Evolutionary conservation across 2,888 invertebrate species (phyloP).

Genomic region (Plagiodera versicolora): DNA sequence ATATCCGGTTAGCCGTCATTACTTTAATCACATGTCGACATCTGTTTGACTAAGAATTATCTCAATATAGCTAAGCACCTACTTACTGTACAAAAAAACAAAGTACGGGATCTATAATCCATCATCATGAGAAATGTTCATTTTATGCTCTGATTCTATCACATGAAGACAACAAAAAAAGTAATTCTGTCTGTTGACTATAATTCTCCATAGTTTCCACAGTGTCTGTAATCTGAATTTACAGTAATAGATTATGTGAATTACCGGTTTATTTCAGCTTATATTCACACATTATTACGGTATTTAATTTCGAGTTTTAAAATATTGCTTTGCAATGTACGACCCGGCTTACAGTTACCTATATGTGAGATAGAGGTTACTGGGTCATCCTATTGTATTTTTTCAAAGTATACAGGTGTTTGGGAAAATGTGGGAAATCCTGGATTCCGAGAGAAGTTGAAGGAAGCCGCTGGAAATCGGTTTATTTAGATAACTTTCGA

Average conservation of each 20-base stretch:
- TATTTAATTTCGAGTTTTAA: neutral
- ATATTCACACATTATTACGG: neutral
- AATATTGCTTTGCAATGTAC: too few species aligned
- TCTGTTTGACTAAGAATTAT: slow-evolving; percentile 9
- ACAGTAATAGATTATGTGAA: neutral
- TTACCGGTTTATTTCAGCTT: neutral
- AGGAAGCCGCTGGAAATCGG: too few species aligned
- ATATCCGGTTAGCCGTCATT: neutral
- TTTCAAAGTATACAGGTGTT: too few species aligned
- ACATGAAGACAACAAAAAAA: too few species aligned
- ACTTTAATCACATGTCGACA: neutral
- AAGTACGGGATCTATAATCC: neutral
- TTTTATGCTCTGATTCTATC: neutral
- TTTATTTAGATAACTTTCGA: too few species aligned
- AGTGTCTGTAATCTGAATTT: neutral
- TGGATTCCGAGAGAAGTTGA: too few species aligned
- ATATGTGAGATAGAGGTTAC: neutral
- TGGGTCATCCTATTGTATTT: neutral
- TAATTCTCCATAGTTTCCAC: too few species aligned
- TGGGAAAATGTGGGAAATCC: too few species aligned
- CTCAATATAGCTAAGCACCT: slow-evolving; percentile 4
- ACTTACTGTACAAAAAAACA: slow-evolving; percentile 15
- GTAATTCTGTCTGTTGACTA: too few species aligned
- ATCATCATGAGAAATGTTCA: neutral
- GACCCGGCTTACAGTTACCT: neutral